phyloP scores from a whole-genome alignment of 1,140 invertebrate genomes.

The Drosophila parvula region DNA sequence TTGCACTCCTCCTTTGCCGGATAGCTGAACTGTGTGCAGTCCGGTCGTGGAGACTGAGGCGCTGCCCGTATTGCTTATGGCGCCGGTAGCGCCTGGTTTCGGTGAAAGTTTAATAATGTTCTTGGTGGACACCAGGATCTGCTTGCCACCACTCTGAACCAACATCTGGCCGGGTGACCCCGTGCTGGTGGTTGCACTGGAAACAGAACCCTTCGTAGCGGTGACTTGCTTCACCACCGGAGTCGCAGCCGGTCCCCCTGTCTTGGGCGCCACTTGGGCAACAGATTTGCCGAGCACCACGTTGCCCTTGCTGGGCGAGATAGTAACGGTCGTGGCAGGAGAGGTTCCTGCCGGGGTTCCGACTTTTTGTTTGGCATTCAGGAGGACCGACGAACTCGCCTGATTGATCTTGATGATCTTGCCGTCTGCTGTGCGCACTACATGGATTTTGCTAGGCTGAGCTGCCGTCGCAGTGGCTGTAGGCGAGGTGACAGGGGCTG shows the following conservation, averaged over 20 bases:
- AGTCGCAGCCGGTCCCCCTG: slow-evolving; percentile 6
- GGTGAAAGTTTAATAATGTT: slow-evolving; percentile 78
- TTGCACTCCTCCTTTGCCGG: slow-evolving; percentile 73
- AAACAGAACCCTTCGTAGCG: not conserved
- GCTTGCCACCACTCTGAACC: slow-evolving; percentile 67
- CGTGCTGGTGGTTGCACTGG: slow-evolving; percentile 3
- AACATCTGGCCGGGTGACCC: slow-evolving; percentile 56
- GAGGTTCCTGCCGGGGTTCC: not conserved
- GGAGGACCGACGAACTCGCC: slow-evolving; percentile 36
- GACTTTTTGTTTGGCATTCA: slow-evolving; percentile 50
- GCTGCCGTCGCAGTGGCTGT: slow-evolving; percentile 5
- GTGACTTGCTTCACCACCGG: slow-evolving; percentile 26
- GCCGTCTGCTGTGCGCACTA: slow-evolving; percentile 71
- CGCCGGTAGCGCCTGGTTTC: slow-evolving; percentile 37
- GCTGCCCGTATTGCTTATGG: slow-evolving; percentile 6
- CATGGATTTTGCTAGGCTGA: slow-evolving; percentile 49
- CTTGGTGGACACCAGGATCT: slow-evolving; percentile 70
- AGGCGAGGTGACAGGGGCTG: not conserved
- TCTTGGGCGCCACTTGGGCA: slow-evolving; percentile 53
- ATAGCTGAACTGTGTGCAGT: slow-evolving; percentile 68
- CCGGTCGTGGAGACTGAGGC: slow-evolving; percentile 17
- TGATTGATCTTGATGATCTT: slow-evolving; percentile 68
- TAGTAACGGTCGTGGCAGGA: slow-evolving; percentile 8
- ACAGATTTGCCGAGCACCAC: slow-evolving; percentile 41
- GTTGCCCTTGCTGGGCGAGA: slow-evolving; percentile 18